These are phyloP conservation scores for Mycalesis mineus DNA, from an alignment of 2,888 invertebrate species.

Conservation along the genomic window DNA sequence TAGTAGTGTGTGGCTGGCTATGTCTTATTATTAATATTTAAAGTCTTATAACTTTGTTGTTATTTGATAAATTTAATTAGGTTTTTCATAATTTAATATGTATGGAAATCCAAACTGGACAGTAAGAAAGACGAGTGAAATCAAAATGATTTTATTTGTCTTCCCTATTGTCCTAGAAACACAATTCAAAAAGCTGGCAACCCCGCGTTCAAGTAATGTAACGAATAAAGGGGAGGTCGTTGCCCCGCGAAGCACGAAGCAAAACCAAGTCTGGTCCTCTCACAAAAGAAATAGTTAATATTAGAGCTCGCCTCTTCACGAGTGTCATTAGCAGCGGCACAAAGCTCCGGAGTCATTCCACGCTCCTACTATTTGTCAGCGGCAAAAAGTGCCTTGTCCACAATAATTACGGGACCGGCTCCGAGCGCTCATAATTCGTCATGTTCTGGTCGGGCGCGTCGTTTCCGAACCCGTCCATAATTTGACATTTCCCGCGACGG, in stretches of 20 bases:
- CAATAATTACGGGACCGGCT: constrained; percentile 77
- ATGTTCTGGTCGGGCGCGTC: constrained; percentile 75
- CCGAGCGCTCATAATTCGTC: constrained; percentile 73
- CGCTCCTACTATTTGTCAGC: constrained; percentile 75
- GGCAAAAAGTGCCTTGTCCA: constrained; percentile 77
- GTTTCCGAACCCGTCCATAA: constrained; percentile 71
- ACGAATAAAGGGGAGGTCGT: constrained; percentile 71
- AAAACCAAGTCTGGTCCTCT: constrained; percentile 57
- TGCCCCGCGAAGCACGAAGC: constrained; percentile 60
- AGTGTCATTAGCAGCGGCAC: constrained; percentile 75
- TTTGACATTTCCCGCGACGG: constrained; percentile 69
- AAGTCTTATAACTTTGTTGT: too few relatives aligned
- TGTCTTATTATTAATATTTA: too few relatives aligned
- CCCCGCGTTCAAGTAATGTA: constrained; percentile 50
- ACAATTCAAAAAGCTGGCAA: neutral
- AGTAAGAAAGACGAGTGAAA: too few relatives aligned
- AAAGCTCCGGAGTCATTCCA: constrained; percentile 72
- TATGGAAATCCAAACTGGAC: too few relatives aligned
- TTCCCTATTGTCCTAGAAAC: neutral
- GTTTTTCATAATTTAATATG: too few relatives aligned
- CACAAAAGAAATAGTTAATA: constrained; percentile 77
- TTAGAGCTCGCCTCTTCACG: constrained; percentile 64
- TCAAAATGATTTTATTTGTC: too few relatives aligned
- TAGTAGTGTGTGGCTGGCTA: too few relatives aligned
- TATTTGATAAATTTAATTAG: too few relatives aligned